Evolutionary conservation across 2,113 vertebrate genomes (phyloP).

Genomic region (Bufo bufo): DNA sequence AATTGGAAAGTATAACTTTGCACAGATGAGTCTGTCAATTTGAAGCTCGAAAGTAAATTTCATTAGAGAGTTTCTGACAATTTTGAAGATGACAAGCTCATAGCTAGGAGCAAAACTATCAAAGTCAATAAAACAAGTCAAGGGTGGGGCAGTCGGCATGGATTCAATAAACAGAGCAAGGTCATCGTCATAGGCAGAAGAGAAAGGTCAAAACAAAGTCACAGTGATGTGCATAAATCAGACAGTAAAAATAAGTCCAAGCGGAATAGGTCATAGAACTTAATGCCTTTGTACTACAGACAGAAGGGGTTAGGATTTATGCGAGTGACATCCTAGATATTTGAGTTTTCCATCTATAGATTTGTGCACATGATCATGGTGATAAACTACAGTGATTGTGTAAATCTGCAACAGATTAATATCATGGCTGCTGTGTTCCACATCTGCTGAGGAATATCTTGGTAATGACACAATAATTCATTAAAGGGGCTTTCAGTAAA

Average conservation of each 20-base stretch:
- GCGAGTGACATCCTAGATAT: background rate
- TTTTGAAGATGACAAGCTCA: background rate
- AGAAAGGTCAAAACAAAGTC: background rate
- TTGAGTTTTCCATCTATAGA: background rate
- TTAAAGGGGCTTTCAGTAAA: too few species aligned
- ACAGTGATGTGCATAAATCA: background rate
- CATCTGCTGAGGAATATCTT: too few species aligned
- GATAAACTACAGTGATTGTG: background rate
- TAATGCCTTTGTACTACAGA: background rate
- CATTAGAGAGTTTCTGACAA: constrained; percentile 9
- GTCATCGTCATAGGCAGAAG: background rate
- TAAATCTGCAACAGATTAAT: background rate
- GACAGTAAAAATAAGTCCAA: background rate
- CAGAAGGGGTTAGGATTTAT: background rate
- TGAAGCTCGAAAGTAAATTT: background rate
- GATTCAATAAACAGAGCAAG: background rate
- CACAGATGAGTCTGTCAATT: background rate
- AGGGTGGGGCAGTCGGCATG: background rate
- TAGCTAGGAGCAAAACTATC: background rate
- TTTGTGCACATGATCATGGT: background rate
- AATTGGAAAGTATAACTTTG: background rate
- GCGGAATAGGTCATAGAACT: background rate
- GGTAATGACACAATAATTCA: background rate
- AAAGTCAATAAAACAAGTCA: background rate
- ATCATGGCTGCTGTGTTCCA: background rate